Evolutionary conservation across 2,113 vertebrate species (phyloP).

Genomic region (Lagopus leucura): DNA sequence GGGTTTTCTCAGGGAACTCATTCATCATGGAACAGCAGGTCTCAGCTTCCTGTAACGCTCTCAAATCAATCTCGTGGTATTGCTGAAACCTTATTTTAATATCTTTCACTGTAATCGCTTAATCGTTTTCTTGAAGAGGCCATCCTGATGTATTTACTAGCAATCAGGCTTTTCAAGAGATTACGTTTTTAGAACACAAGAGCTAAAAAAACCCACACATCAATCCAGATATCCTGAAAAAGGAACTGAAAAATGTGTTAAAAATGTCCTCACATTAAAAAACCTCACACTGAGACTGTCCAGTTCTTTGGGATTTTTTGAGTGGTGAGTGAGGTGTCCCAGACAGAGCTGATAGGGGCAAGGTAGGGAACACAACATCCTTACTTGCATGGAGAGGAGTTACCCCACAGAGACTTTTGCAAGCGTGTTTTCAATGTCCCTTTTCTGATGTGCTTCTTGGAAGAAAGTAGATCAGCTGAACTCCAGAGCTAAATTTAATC

Average conservation of each 20-base stretch:
- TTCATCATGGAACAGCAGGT: conserved; percentile 34
- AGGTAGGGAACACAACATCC: background rate
- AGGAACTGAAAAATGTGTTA: background rate
- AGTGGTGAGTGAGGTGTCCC: background rate
- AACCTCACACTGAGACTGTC: background rate
- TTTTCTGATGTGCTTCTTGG: background rate
- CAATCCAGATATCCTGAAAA: background rate
- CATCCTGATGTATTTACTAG: background rate
- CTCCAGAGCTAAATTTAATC: background rate
- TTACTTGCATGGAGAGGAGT: background rate
- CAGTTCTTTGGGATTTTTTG: background rate
- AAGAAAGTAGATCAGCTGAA: background rate
- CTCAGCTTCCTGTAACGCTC: conserved; percentile 28
- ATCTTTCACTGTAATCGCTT: background rate
- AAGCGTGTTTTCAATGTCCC: background rate
- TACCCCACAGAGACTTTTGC: background rate
- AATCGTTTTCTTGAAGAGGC: conserved; percentile 14
- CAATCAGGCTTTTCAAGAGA: background rate
- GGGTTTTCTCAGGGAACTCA: background rate
- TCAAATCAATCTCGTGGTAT: conserved; percentile 13
- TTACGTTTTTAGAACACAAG: background rate
- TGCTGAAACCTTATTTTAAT: background rate
- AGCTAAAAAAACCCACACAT: background rate
- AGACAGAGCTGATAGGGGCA: background rate
- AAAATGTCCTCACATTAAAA: background rate